Conservation (phyloP, 2,888 invertebrate species). For the Coenonympha arcania region DNA sequence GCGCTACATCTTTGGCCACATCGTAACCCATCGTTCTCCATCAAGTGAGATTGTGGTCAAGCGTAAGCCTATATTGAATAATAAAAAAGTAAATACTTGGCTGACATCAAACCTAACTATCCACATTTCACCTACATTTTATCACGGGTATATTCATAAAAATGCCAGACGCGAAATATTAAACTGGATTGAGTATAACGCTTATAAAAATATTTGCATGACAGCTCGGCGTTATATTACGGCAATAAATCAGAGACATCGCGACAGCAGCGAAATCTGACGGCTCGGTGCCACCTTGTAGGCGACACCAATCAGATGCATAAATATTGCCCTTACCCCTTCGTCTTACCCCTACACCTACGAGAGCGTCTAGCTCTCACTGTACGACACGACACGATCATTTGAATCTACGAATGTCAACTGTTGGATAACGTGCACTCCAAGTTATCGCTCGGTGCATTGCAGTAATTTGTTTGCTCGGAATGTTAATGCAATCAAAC, state of each 20-base stretch:
- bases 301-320: slow-evolving; percentile 50
- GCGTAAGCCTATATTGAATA: too few species aligned
- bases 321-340: slow-evolving; percentile 44
- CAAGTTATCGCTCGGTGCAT: slow-evolving; percentile 20
- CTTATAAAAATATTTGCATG: slow-evolving; percentile 69
- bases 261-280: slow-evolving; percentile 46
- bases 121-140: slow-evolving; percentile 1
- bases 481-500: slow-evolving; percentile 12
- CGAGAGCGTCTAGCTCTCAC: slow-evolving; percentile 21
- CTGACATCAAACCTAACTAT: neutral
- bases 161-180: slow-evolving; percentile 30
- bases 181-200: slow-evolving; percentile 13
- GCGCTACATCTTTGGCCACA: too few species aligned
- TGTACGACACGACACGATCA: slow-evolving; percentile 21
- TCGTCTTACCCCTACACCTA: too few species aligned
- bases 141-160: slow-evolving; percentile 10
- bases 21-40: too few species aligned
- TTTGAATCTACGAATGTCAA: slow-evolving; percentile 25
- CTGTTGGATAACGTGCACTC: slow-evolving; percentile 22
- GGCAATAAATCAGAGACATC: slow-evolving; percentile 64
- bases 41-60: too few species aligned
- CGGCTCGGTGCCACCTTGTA: slow-evolving; percentile 42
- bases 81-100: too few species aligned
- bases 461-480: slow-evolving; percentile 20
- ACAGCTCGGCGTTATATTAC: slow-evolving; percentile 68